A percentile compares a stretch with the other conserved stretches of the same genome.
Evolutionary conservation across 2,888 invertebrate genomes (phyloP).

Genomic region (Drosophila limbata): DNA sequence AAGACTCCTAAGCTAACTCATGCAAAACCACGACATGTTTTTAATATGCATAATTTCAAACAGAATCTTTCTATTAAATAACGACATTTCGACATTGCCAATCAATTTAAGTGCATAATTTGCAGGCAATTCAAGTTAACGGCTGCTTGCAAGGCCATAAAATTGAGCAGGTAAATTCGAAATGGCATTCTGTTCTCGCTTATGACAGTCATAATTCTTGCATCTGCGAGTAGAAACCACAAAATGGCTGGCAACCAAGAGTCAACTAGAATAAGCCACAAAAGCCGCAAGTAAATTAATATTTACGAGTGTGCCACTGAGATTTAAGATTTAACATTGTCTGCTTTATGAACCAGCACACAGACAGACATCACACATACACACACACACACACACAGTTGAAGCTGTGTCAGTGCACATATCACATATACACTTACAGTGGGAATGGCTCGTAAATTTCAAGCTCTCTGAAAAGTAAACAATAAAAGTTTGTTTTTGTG

Average conservation of each 20-base stretch:
- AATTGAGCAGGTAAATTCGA: constrained; percentile 18
- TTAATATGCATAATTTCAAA: neutral
- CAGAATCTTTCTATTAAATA: neutral
- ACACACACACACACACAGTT: neutral
- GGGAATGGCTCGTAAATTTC: constrained; percentile 59
- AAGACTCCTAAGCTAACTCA: neutral
- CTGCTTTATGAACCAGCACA: constrained; percentile 47
- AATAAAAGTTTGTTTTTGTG: constrained; percentile 61
- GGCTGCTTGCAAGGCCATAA: constrained; percentile 4
- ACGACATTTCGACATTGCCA: neutral
- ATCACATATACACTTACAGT: constrained; percentile 22
- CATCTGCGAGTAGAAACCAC: constrained; percentile 24
- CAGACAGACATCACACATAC: constrained; percentile 6
- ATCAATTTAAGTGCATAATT: constrained; percentile 39
- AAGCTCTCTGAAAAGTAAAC: constrained; percentile 65
- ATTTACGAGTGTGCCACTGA: constrained; percentile 62
- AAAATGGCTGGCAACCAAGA: constrained; percentile 37
- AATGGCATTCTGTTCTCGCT: constrained; percentile 23
- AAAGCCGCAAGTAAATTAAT: constrained; percentile 70
- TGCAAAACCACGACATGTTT: neutral
- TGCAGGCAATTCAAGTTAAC: constrained; percentile 14
- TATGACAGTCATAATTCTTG: constrained; percentile 46
- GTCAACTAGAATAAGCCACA: constrained; percentile 42
- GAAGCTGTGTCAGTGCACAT: constrained; percentile 39
- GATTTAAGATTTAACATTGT: constrained; percentile 63